Percentiles rank a stretch among this genome's conserved stretches.
Evolutionary conservation across 2,113 vertebrate genomes (phyloP).

Genomic region (Conger conger): DNA sequence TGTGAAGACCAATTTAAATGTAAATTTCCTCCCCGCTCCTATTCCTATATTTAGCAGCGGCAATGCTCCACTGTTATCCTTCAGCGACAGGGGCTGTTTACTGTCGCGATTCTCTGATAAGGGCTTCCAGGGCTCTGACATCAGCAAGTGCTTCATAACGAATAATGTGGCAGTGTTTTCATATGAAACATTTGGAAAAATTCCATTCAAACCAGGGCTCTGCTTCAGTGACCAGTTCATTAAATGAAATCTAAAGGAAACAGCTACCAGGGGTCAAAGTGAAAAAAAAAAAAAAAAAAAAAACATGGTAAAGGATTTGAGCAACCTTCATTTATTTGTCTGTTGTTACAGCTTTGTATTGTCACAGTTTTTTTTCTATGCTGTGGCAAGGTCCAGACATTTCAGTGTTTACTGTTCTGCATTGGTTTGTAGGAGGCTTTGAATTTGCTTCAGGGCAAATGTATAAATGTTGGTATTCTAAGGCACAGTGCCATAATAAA

Average conservation of each 20-base stretch:
- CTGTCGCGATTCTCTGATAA: neutral
- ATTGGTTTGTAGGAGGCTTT: neutral
- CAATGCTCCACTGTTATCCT: constrained; percentile 12
- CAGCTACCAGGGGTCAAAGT: neutral
- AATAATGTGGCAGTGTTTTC: neutral
- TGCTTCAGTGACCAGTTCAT: neutral
- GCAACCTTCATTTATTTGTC: neutral
- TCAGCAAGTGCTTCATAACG: neutral
- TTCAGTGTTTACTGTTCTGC: neutral
- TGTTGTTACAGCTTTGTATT: neutral
- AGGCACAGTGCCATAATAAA: too few relatives aligned
- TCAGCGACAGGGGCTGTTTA: constrained; percentile 13
- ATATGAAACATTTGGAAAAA: neutral
- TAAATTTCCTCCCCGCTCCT: constrained; percentile 18
- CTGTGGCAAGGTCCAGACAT: neutral
- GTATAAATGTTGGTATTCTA: neutral
- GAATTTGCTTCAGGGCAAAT: neutral
- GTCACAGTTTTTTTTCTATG: neutral
- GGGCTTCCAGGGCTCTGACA: neutral
- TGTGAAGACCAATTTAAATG: constrained; percentile 30
- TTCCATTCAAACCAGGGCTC: neutral
- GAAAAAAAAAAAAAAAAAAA: too few relatives aligned
- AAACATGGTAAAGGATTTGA: too few relatives aligned
- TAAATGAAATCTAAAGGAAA: neutral
- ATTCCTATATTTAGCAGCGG: constrained; percentile 17